Evolutionary conservation across 2,113 vertebrate species (phyloP), one percentile per base, ranked within the genome.

Genomic region (Mastomys coucha): DNA sequence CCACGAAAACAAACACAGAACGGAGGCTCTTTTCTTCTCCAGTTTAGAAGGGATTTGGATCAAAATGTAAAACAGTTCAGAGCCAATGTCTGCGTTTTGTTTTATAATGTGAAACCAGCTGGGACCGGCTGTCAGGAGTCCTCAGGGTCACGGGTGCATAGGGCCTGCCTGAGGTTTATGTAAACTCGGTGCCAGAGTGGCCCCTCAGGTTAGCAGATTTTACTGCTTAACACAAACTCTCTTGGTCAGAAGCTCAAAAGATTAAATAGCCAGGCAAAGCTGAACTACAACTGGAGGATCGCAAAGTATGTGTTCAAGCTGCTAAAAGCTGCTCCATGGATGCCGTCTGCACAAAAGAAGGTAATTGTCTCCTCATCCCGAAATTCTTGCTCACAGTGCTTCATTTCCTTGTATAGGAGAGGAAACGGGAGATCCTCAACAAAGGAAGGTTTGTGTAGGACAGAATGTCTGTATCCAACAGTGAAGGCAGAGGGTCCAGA

Each of bases 31-130:
- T 88, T 87, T 72, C 77, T 88, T 58, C 26, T 63, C 73, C 45
- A 75, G 36, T 80, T 95, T 90, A 87, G 33, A 90, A 90, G 53
- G 58, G 73, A 73, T 77, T 90, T 42, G 81, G 45, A 89, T 95
- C 85, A 56, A 92, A 86, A 91, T 53, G 84, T 80, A 90, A 89
- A 94, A 77, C 0, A 89, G 67, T 22, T 7, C 33, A 5, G 88
- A 2, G 16, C 11, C 33, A 72, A 82, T 19, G 36, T 16, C 24
- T 58, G 51, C 13, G 82, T 81, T 65, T 33, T 58, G 78, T 77
- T 91, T 86, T 88, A 26, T 12, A 13, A 20, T 24, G 20, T 45
- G 70, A 81, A 92, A 81, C 53, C 28, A 92, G 69, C 72, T 84
- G 87, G 81, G 53, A 91, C n/a, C 53, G 7, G 87, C n/a, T 31